Base-by-base conservation (phyloP, 2,888 invertebrate genomes). In the Aphidoletes aphidimyza region DNA sequence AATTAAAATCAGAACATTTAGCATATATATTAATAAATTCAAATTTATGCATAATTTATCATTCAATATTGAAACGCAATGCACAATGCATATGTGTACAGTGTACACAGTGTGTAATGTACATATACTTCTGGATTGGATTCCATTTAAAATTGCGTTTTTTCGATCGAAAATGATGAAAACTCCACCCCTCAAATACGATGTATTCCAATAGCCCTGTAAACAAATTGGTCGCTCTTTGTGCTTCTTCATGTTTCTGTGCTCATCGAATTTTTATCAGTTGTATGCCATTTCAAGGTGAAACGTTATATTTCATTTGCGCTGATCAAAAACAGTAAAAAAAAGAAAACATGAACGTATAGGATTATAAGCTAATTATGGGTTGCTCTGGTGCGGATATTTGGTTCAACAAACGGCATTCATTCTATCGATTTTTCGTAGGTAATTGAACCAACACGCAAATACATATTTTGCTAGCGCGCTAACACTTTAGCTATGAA, bases 21-120 rank as follows among this genome's bases (percentile, higher is more conserved):
- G 69, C 69, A 69, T 69, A 69, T 30, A 69, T 69, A 30, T 30
- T 30, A 69, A 69, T 69, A 69, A 69, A 69, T 69, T 69, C 69
- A 69, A 69, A 69, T 69, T 69, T 69, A 69, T 69, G 69, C 69
- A 69, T 69, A 69, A 69, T 69, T 69, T 69, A 30, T 69, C 69
- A 69, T 69, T 69, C 26, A 69, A 69, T 69, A 9, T 69, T 69
- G 69, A n/a, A n/a, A n/a, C n/a, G n/a, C n/a, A n/a, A n/a, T n/a
- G n/a, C n/a, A n/a, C n/a, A n/a, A 69, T 69, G 69, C 30, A 26
- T 19, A 19, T 11, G 22, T 54, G 54, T 22, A 54, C 34, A 69
- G 30, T 69, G 69, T 14, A 69, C 69, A 69, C 22, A n/a, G n/a
- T n/a, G n/a, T n/a, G n/a, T n/a, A n/a, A 30, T 30, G 69, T 69